Evolutionary conservation across 2,888 invertebrate species (phyloP).

Genomic region (Monoplex corrugatus): DNA sequence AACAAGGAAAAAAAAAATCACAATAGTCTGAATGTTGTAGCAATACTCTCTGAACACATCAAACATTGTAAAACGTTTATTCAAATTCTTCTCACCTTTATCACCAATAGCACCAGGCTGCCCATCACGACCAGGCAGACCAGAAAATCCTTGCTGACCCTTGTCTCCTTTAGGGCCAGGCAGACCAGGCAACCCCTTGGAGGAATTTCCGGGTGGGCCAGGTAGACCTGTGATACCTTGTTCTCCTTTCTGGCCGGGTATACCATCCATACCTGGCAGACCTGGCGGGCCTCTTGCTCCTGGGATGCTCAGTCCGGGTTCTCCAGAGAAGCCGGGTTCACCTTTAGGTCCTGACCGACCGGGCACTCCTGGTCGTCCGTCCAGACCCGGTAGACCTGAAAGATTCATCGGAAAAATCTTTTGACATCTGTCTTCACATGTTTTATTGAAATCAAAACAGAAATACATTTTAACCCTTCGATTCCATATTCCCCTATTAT

Average conservation of each 20-base stretch:
- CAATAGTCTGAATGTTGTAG: no score
- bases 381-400: constrained; percentile 71
- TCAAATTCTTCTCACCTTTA: constrained; percentile 65
- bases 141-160: constrained; percentile 66
- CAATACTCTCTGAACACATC: no score
- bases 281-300: constrained; percentile 68
- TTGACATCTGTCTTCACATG: no score
- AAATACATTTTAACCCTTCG: no score
- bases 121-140: constrained; percentile 70
- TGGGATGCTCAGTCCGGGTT: constrained; percentile 68
- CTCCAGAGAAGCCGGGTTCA: constrained; percentile 78
- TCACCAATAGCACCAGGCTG: constrained; percentile 66
- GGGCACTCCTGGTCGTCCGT: constrained; percentile 73
- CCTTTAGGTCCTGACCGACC: constrained; percentile 77
- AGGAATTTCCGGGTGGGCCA: constrained; percentile 73
- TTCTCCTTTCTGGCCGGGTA: constrained; percentile 70
- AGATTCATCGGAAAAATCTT: neutral
- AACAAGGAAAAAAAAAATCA: no score
- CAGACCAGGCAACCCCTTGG: constrained; percentile 79
- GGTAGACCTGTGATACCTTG: constrained; percentile 69
- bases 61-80: no score
- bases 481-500: no score
- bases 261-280: constrained; percentile 71
- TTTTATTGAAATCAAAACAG: no score
- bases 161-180: constrained; percentile 77